phyloP scores from a whole-genome alignment of 1,140 invertebrate species.

The Eumeta japonica region DNA sequence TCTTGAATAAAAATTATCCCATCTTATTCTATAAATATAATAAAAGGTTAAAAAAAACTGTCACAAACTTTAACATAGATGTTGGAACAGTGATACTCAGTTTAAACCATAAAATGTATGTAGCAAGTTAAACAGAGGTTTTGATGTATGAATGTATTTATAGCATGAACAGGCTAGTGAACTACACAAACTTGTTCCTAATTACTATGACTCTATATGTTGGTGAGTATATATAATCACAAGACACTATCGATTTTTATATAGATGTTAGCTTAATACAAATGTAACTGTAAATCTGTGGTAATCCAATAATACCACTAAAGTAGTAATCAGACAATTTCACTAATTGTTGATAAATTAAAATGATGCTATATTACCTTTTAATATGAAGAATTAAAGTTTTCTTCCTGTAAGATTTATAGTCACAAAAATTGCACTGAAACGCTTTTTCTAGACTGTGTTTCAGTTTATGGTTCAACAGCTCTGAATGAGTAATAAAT shows the following conservation, averaged over 20 bases:
- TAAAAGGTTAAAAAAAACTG: too few relatives aligned
- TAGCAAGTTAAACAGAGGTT: too few relatives aligned
- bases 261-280: background rate
- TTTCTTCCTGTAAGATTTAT: slow-evolving; percentile 51
- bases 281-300: background rate
- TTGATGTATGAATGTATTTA: too few relatives aligned
- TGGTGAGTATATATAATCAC: background rate
- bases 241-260: background rate
- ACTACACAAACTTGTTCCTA: background rate
- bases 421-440: slow-evolving; percentile 52
- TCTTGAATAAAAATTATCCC: too few relatives aligned
- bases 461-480: slow-evolving; percentile 46
- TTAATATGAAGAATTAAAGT: slow-evolving; percentile 48
- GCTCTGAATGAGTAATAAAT: slow-evolving; percentile 47
- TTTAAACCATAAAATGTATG: too few relatives aligned
- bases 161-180: too few relatives aligned
- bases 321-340: background rate
- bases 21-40: too few relatives aligned
- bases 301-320: too few relatives aligned
- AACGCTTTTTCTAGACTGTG: slow-evolving; percentile 35
- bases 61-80: background rate
- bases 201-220: background rate
- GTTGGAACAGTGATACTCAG: background rate
- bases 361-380: slow-evolving; percentile 21
- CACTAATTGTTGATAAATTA: background rate